These are phyloP conservation scores for Gastrophysa polygoni DNA, from an alignment of 2,888 invertebrate species.

Conservation along the genomic window DNA sequence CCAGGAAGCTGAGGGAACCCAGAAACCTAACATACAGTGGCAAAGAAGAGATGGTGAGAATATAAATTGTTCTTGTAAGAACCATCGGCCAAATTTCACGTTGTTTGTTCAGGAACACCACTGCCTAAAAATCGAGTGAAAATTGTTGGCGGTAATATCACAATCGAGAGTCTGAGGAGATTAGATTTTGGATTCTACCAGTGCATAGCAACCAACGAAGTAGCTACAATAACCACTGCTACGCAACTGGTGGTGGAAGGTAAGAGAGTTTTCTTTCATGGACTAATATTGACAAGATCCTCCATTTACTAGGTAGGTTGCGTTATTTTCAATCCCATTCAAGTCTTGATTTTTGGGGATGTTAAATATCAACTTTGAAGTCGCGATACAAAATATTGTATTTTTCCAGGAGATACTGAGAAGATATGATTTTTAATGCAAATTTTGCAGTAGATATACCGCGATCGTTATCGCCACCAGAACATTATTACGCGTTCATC, in stretches of 20 bases:
- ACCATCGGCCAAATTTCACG: not conserved
- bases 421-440: too few relatives aligned
- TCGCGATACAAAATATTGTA: too few relatives aligned
- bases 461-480: too few relatives aligned
- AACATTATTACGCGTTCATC: too few relatives aligned
- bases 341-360: too few relatives aligned
- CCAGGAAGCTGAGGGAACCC: constrained; percentile 88
- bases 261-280: not conserved
- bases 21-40: constrained; percentile 90
- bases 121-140: constrained; percentile 82
- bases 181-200: constrained; percentile 95
- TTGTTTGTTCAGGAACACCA: constrained; percentile 59
- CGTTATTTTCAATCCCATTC: too few relatives aligned
- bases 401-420: too few relatives aligned
- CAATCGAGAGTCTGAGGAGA: constrained; percentile 83
- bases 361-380: too few relatives aligned
- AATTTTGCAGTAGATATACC: too few relatives aligned
- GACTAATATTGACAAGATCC: too few relatives aligned
- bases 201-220: constrained; percentile 94
- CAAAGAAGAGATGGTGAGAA: constrained; percentile 79
- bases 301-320: too few relatives aligned
- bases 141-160: constrained; percentile 86
- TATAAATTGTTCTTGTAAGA: not conserved
- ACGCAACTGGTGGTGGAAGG: constrained; percentile 82
- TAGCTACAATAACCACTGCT: constrained; percentile 90